Evolutionary conservation across 2,113 vertebrate genomes (phyloP).

Genomic region (Echinops telfairi): DNA sequence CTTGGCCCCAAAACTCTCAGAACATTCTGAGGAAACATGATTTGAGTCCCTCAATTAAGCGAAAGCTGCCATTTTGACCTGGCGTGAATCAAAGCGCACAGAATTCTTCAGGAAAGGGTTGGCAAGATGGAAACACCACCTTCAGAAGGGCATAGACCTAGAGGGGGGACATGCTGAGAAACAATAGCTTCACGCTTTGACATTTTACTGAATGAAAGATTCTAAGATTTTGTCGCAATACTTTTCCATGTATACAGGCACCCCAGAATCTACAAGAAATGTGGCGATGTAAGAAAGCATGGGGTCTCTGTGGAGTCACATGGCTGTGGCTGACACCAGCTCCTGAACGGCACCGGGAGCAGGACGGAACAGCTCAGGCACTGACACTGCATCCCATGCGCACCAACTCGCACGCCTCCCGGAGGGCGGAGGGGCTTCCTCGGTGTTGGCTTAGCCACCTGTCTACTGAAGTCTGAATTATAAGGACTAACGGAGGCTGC

Average conservation of each 20-base stretch:
- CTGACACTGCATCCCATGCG: neutral
- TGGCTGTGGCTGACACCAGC: neutral
- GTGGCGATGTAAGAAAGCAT: neutral
- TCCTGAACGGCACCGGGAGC: neutral
- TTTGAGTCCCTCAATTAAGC: too few relatives aligned
- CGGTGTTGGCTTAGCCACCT: neutral
- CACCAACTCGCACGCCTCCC: neutral
- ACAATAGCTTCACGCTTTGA: too few relatives aligned
- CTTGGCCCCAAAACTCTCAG: too few relatives aligned
- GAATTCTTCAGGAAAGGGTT: too few relatives aligned
- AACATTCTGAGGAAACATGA: too few relatives aligned
- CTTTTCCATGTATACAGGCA: neutral
- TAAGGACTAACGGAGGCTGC: neutral
- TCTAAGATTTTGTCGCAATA: too few relatives aligned
- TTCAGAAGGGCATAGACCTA: too few relatives aligned
- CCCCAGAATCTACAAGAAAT: neutral
- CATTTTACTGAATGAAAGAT: too few relatives aligned
- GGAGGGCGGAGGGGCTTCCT: neutral
- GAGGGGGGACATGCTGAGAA: too few relatives aligned
- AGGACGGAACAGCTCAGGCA: neutral
- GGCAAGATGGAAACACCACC: too few relatives aligned
- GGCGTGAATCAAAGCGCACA: too few relatives aligned
- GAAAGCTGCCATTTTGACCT: too few relatives aligned
- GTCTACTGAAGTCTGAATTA: conserved; percentile 40
- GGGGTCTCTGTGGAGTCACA: neutral